Base-by-base conservation (phyloP, 2,888 invertebrate genomes). In the Atrina japonica region DNA sequence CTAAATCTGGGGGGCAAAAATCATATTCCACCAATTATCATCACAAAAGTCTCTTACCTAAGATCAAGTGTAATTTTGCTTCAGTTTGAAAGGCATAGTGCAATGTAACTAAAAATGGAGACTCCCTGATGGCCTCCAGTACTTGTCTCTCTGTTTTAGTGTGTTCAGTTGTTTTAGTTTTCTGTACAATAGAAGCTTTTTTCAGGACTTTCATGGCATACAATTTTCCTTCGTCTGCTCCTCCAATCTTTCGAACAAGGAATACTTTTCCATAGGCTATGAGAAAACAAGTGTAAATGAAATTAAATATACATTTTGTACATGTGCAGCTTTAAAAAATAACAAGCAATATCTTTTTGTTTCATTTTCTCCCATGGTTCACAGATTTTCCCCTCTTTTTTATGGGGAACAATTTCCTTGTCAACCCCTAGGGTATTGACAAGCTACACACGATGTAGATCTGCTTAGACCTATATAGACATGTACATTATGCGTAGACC, bases 31-130 rank as follows among this genome's bases (percentile, higher is more conserved):
- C n/a, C n/a, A n/a, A n/a, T n/a, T n/a, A n/a, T n/a, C n/a, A n/a
- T n/a, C n/a, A n/a, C n/a, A n/a, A n/a, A n/a, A n/a, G n/a, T n/a
- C n/a, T n/a, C 94, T 94, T 92, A 98, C 98, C 98, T 89, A 99
- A 93, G 84, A 99, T 97, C 83, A 99, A 94, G 92, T 98, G 97
- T 80, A 99, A 93, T 92, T 98, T 98, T 64, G 97, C 95, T 88
- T 98, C 96, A 9, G 98, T 97, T 92, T 99, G 98, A 93, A 99
- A 99, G 89, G 99, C 99, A 92, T 99, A 99, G 92, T 97, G 97
- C 80, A 99, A 93, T 45, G 97, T 97, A 84, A 98, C 98, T 80
- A 99, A 94, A 92, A 98, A 99, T 63, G 98, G 98, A 88, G 96
- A 95, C 90, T 96, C 95, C 79, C 97, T 93, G 74, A 99, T 96